Percentiles rank a stretch among this genome's conserved stretches.
Evolutionary conservation across 1,140 invertebrate genomes (phyloP).

Genomic region (Drosophila guanche): DNA sequence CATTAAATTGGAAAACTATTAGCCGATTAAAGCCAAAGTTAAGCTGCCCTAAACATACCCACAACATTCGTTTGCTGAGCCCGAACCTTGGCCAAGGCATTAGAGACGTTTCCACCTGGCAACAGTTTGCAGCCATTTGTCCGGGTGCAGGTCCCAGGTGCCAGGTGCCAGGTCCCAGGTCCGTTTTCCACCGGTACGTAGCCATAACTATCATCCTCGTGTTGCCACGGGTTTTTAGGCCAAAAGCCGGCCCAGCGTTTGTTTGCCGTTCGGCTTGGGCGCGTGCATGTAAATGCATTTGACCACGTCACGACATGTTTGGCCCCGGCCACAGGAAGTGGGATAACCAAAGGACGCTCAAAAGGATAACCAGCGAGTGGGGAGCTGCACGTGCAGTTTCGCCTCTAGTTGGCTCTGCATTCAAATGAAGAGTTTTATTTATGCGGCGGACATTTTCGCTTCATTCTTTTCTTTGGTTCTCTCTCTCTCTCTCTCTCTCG

Average conservation of each 20-base stretch:
- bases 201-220: too few species aligned
- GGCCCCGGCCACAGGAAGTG: conserved; percentile 17
- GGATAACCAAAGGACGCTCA: conserved; percentile 14
- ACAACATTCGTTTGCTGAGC: too few species aligned
- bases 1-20: too few species aligned
- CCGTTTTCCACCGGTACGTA: background rate
- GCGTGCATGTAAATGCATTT: conserved; percentile 66
- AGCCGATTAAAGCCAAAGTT: too few species aligned
- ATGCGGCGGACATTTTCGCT: conserved; percentile 36
- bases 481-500: too few species aligned
- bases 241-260: conserved; percentile 47
- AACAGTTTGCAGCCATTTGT: too few species aligned
- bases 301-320: conserved; percentile 58
- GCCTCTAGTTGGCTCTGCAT: conserved; percentile 59
- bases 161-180: background rate
- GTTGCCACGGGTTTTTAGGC: conserved; percentile 13
- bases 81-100: too few species aligned
- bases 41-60: too few species aligned
- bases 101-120: too few species aligned
- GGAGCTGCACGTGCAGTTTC: conserved; percentile 47
- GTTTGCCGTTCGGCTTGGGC: conserved; percentile 53
- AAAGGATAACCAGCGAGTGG: background rate
- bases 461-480: conserved; percentile 6
- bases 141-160: too few species aligned
- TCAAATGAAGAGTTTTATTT: conserved; percentile 65